Conservation (phyloP, 2,888 invertebrate species). For the Drosophila limbata region DNA sequence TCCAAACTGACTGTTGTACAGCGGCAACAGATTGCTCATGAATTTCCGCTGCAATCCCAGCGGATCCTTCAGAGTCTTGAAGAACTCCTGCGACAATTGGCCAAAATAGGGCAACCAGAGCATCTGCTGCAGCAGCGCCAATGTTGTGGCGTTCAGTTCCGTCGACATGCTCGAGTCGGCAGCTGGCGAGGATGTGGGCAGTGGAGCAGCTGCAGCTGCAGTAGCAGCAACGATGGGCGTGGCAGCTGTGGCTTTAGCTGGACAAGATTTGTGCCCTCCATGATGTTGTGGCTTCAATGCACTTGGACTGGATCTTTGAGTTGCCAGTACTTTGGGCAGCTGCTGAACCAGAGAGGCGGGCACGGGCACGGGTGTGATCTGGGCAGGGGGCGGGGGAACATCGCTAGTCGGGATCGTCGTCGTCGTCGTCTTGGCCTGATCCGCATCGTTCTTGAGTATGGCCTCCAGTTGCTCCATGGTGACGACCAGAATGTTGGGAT, state of each 20-base stretch:
- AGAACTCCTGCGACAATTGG: conserved; percentile 86
- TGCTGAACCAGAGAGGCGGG: conserved; percentile 18
- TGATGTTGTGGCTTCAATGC: conserved; percentile 17
- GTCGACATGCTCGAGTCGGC: conserved; percentile 86
- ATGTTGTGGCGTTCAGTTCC: conserved; percentile 90
- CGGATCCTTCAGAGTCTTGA: conserved; percentile 84
- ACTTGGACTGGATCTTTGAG: conserved; percentile 32
- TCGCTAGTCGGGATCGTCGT: background rate
- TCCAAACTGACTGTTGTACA: conserved; percentile 68
- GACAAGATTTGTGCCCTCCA: conserved; percentile 46
- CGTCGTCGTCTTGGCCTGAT: conserved; percentile 48
- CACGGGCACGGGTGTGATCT: conserved; percentile 12
- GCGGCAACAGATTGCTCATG: conserved; percentile 76
- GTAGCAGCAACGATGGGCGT: conserved; percentile 24
- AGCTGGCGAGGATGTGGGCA: conserved; percentile 45
- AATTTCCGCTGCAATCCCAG: conserved; percentile 74
- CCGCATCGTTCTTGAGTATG: conserved; percentile 87
- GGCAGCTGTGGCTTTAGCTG: conserved; percentile 14
- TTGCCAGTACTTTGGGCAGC: conserved; percentile 19
- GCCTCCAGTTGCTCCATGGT: conserved; percentile 90
- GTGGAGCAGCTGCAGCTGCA: conserved; percentile 28
- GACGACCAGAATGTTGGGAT: conserved; percentile 92
- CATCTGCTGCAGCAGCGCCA: conserved; percentile 90
- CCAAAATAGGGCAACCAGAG: conserved; percentile 89
- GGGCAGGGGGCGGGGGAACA: background rate